A percentile compares a stretch with the other conserved stretches of the same genome.
These are phyloP conservation scores for Acleris literana DNA, from an alignment of 2,888 invertebrate species.

Conservation along the genomic window DNA sequence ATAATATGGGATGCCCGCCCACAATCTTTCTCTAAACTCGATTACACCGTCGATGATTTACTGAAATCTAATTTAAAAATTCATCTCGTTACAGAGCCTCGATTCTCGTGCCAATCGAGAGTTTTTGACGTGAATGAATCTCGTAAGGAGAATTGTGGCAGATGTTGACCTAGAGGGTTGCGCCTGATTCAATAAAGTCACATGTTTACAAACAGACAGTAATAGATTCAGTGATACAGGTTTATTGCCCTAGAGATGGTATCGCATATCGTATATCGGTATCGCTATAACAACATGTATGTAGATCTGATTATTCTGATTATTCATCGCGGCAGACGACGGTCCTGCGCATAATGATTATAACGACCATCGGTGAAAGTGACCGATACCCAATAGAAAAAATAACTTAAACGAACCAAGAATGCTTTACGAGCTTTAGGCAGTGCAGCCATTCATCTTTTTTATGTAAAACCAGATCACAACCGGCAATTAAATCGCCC, in stretches of 20 bases:
- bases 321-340: conserved; percentile 52
- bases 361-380: conserved; percentile 73
- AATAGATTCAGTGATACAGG: conserved; percentile 42
- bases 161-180: conserved; percentile 13
- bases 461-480: conserved; percentile 83
- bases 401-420: conserved; percentile 69
- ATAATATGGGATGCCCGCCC: conserved; percentile 76
- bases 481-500: conserved; percentile 83
- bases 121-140: background rate
- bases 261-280: conserved; percentile 51
- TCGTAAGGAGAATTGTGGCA: background rate
- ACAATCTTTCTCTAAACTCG: conserved; percentile 78
- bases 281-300: conserved; percentile 65
- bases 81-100: conserved; percentile 59
- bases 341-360: conserved; percentile 63
- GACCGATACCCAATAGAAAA: conserved; percentile 69
- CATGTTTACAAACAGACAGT: conserved; percentile 38
- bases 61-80: conserved; percentile 77
- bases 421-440: conserved; percentile 76
- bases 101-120: background rate
- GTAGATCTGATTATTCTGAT: conserved; percentile 68
- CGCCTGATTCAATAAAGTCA: conserved; percentile 29
- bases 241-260: conserved; percentile 49
- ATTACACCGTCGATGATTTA: conserved; percentile 81
- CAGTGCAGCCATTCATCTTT: conserved; percentile 79